Conservation (phyloP, 1,140 invertebrate species). For the Teleogryllus occipitalis region DNA sequence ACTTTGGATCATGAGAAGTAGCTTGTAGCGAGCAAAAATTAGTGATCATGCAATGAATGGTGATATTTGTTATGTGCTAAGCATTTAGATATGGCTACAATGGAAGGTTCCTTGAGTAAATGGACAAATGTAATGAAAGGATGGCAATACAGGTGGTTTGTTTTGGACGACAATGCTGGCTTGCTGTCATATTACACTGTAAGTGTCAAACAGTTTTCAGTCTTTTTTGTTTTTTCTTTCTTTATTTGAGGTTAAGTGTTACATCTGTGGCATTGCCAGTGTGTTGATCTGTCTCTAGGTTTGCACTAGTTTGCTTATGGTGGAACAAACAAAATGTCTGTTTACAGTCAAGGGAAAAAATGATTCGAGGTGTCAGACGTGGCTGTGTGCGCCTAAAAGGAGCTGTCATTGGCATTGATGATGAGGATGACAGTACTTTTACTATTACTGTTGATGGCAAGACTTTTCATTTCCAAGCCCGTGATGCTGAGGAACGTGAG, state of each 20-base stretch:
- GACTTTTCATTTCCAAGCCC: constrained; percentile 97
- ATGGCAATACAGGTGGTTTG: constrained; percentile 99
- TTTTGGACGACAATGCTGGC: constrained; percentile 91
- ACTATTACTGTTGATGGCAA: constrained; percentile 98
- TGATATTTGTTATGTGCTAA: background rate
- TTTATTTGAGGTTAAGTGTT: background rate
- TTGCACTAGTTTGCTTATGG: background rate
- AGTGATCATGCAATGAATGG: background rate
- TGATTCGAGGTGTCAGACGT: constrained; percentile 89
- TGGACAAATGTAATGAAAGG: constrained; percentile 99
- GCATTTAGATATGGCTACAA: constrained; percentile 45
- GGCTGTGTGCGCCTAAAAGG: constrained; percentile 91
- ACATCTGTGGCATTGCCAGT: background rate
- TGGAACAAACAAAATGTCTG: background rate
- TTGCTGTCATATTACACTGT: constrained; percentile 96
- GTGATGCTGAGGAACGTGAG: constrained; percentile 87
- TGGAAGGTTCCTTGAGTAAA: constrained; percentile 98
- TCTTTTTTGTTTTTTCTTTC: background rate
- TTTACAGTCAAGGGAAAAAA: constrained; percentile 95
- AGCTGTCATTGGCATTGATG: constrained; percentile 96
- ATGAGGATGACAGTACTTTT: constrained; percentile 98
- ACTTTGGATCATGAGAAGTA: too few species aligned
- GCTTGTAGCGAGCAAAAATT: too few species aligned
- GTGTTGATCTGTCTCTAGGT: background rate
- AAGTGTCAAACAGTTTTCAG: constrained; percentile 39